Evolutionary conservation across 2,113 vertebrate species (phyloP).

Genomic region (Mustela nigripes): DNA sequence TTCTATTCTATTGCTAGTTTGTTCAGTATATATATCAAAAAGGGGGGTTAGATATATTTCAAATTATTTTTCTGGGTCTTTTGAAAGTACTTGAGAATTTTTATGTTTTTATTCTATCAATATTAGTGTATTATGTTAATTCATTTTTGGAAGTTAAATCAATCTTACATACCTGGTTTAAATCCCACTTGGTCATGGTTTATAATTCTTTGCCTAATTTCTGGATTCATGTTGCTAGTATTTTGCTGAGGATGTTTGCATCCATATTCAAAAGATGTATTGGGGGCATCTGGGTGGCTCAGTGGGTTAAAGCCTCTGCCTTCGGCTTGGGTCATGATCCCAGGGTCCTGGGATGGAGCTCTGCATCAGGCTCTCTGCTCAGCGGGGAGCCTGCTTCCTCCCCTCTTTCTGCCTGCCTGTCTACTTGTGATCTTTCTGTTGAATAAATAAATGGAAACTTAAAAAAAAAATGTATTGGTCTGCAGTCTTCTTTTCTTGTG

Average conservation of each 20-base stretch:
- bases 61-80: background rate
- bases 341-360: too few relatives aligned
- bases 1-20: background rate
- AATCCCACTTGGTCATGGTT: background rate
- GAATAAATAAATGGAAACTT: too few relatives aligned
- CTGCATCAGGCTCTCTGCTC: too few relatives aligned
- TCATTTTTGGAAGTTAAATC: background rate
- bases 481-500: background rate
- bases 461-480: background rate
- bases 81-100: background rate
- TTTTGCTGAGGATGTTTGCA: background rate
- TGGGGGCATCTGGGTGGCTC: too few relatives aligned
- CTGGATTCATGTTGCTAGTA: background rate
- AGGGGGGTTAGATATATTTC: background rate
- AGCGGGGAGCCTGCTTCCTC: too few relatives aligned
- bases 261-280: background rate
- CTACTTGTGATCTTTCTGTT: too few relatives aligned
- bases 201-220: background rate
- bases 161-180: background rate
- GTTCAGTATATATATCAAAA: background rate
- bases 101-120: background rate
- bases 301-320: too few relatives aligned
- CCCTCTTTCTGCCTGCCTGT: too few relatives aligned
- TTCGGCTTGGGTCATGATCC: too few relatives aligned
- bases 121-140: background rate